Evolutionary conservation across 2,888 invertebrate species (phyloP).

Genomic region (Pammene fasciana): DNA sequence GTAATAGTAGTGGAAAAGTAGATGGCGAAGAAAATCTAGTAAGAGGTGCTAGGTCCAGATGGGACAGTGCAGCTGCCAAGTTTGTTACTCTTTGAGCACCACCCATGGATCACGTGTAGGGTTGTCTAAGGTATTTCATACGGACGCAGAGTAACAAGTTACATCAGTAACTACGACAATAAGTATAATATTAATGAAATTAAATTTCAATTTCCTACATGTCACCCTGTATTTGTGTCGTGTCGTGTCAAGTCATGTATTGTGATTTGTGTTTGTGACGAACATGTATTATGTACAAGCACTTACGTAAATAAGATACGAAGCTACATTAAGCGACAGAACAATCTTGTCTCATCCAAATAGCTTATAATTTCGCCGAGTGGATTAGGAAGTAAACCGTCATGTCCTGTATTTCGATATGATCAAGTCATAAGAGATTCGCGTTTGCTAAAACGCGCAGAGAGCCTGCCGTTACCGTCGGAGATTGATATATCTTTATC

Average conservation of each 20-base stretch:
- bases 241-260: neutral
- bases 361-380: conserved; percentile 50
- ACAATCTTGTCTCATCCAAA: conserved; percentile 44
- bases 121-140: too few relatives aligned
- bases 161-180: too few relatives aligned
- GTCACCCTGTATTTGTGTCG: neutral
- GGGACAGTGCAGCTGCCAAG: too few relatives aligned
- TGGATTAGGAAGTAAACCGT: conserved; percentile 47
- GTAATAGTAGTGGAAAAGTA: too few relatives aligned
- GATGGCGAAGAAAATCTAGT: too few relatives aligned
- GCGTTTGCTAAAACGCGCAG: too few relatives aligned
- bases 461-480: too few relatives aligned
- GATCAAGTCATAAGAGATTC: conserved; percentile 23
- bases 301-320: conserved; percentile 25
- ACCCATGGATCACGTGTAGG: too few relatives aligned
- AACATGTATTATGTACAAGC: neutral
- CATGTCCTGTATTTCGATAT: conserved; percentile 40
- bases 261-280: conserved; percentile 11
- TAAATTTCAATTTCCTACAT: neutral
- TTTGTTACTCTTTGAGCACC: too few relatives aligned
- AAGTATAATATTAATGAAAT: neutral
- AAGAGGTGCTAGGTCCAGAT: too few relatives aligned
- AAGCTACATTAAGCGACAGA: conserved; percentile 3
- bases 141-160: too few relatives aligned
- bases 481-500: too few relatives aligned